phyloP scores from a whole-genome alignment of 2,888 invertebrate genomes.

The Cosmorhoe ocellata region DNA sequence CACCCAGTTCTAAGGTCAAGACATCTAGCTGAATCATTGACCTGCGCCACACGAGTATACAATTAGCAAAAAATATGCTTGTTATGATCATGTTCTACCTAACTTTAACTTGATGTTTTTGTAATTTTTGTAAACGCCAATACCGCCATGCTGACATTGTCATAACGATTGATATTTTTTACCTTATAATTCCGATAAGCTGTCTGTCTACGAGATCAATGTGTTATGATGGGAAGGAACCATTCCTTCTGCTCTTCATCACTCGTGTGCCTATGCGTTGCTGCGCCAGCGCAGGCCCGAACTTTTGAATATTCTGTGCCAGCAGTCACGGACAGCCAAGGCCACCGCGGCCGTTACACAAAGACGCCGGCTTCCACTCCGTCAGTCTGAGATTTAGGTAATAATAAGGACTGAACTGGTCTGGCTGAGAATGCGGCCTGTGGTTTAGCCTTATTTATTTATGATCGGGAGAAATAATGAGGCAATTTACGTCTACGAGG shows the following conservation, averaged over 20 bases:
- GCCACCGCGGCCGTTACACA: constrained; percentile 58
- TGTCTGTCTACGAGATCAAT: too few species aligned
- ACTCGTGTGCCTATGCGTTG: constrained; percentile 10
- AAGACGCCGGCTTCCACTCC: constrained; percentile 42
- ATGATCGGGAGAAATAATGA: constrained; percentile 27
- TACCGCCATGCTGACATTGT: too few species aligned
- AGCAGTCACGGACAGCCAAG: constrained; percentile 51
- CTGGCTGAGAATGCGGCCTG: constrained; percentile 20
- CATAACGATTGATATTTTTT: too few species aligned
- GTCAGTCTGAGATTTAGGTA: constrained; percentile 21
- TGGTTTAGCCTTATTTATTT: constrained; percentile 24
- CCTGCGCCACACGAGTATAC: constrained; percentile 16
- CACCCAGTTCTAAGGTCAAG: constrained; percentile 27
- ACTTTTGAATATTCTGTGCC: constrained; percentile 14
- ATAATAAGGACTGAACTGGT: constrained; percentile 19
- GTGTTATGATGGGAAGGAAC: too few species aligned
- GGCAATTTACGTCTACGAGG: constrained; percentile 24
- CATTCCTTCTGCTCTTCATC: not conserved
- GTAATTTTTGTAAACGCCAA: too few species aligned
- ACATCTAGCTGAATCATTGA: constrained; percentile 29
- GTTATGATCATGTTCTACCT: too few species aligned
- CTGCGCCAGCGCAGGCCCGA: constrained; percentile 15
- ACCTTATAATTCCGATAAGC: too few species aligned
- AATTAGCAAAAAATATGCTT: not conserved
- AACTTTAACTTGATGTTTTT: too few species aligned